Evolutionary conservation across 2,888 invertebrate genomes (phyloP), one percentile per base, ranked within the genome.

Genomic region (Ephialtes manifestator): DNA sequence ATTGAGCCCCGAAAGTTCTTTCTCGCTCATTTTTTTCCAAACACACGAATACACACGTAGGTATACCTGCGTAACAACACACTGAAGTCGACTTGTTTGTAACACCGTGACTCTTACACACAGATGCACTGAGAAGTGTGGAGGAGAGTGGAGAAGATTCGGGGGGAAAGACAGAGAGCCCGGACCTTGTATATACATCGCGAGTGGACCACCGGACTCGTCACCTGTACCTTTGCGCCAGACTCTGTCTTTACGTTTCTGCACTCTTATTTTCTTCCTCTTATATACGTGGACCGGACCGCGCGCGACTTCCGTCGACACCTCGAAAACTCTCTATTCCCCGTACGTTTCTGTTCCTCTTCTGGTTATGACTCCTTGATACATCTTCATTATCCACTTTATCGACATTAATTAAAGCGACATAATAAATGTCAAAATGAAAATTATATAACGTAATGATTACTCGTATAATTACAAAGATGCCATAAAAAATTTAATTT

Each of bases 151-250:
- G 65, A 43, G 20, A 39, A 55, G 63, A 74, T 74, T 80, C 74
- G 75, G 53, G 70, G 70, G 72, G 77, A 46, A 77, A 78, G 68
- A 48, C 51, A n/a, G 68, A 51, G 68, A 51, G 2, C 48, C 63
- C 68, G 72, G 39, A 53, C 70, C 46, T 70, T 77, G 48, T 65
- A 77, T 68, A 72, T 68, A 63, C 76, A 71, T 77, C 31, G 81
- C 78, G 81, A 72, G 60, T 89, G 91, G 93, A 93, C 93, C 93
- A 93, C 93, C 93, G 89, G 92, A 91, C 93, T 93, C 92, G 93
- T 93, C 93, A 93, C 93, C 93, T 93, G 93, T 92, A 91, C 88
- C 89, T 86, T 82, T 63, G 15, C 8, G 53, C 67, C 70, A 55
- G 63, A 67, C 71, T 67, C n/a, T 5, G 60, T 39, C 72, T 68